Evolutionary conservation across 2,797 vertebrate genomes (phyloP).

Genomic region (Siniperca scherzeri): DNA sequence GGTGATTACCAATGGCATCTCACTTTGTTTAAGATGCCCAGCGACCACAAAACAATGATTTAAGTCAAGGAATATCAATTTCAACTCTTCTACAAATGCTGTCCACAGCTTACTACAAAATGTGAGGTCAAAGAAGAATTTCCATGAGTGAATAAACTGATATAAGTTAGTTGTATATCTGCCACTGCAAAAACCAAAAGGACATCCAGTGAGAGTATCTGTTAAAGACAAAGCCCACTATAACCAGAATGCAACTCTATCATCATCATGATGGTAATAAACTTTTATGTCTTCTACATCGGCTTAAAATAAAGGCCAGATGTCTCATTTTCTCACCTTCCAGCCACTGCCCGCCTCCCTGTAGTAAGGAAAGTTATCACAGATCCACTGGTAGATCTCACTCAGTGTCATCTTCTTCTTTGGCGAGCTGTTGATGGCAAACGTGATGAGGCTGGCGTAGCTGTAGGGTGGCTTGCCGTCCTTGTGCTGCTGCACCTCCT

Average conservation of each 20-base stretch:
- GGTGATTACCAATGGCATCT: slow-evolving; percentile 69
- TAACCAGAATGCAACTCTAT: slow-evolving; percentile 4
- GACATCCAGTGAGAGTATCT: neutral
- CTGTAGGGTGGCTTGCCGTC: slow-evolving; percentile 95
- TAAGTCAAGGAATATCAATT: slow-evolving; percentile 49
- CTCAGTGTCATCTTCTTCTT: slow-evolving; percentile 98
- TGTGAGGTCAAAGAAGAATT: slow-evolving; percentile 7
- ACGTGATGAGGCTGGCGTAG: slow-evolving; percentile 96
- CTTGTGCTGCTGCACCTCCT: slow-evolving; percentile 95
- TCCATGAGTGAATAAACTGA: neutral
- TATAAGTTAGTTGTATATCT: neutral
- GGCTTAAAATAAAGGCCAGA: slow-evolving; percentile 1
- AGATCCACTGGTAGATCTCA: slow-evolving; percentile 98
- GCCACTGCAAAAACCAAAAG: neutral
- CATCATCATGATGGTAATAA: neutral
- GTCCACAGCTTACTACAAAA: slow-evolving; percentile 28
- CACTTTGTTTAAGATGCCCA: slow-evolving; percentile 56
- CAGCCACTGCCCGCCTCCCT: slow-evolving; percentile 95
- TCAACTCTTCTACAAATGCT: slow-evolving; percentile 17
- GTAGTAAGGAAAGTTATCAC: slow-evolving; percentile 96
- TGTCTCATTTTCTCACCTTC: slow-evolving; percentile 88
- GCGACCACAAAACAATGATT: slow-evolving; percentile 51
- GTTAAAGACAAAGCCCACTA: neutral
- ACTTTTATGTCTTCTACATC: neutral
- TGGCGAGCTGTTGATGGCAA: slow-evolving; percentile 95